A percentile compares a stretch with the other conserved stretches of the same genome.
These are phyloP conservation scores for Himantopus leucocephalus DNA, from an alignment of 2,113 vertebrate genomes.

Conservation along the genomic window DNA sequence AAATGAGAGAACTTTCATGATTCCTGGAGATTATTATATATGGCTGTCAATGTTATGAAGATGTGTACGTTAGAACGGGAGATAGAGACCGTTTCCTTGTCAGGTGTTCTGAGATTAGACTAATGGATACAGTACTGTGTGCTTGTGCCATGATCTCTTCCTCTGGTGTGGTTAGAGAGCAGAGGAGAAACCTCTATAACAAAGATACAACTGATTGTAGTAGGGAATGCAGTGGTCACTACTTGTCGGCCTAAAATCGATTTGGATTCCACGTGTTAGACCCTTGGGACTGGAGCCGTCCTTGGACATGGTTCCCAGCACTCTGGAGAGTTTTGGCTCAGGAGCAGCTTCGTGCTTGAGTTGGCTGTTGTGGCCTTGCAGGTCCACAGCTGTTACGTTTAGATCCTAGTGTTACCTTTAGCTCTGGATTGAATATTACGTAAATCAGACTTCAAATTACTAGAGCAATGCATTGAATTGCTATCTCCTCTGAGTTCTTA, in stretches of 20 bases:
- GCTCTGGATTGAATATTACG: not conserved
- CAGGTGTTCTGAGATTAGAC: not conserved
- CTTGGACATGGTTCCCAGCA: not conserved
- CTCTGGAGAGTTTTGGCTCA: not conserved
- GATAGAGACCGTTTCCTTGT: not conserved
- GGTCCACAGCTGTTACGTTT: not conserved
- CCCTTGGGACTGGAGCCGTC: not conserved
- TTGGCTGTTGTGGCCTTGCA: not conserved
- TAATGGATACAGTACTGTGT: not conserved
- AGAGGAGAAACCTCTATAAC: not conserved
- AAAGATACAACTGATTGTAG: not conserved
- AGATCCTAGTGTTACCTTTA: not conserved
- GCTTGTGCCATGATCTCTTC: not conserved
- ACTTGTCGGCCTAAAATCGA: not conserved
- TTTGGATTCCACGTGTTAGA: not conserved
- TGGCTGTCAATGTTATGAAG: not conserved
- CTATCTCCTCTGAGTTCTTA: not conserved
- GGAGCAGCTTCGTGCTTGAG: not conserved
- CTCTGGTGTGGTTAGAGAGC: not conserved
- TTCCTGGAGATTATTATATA: not conserved
- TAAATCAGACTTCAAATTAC: not conserved
- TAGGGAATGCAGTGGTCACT: not conserved
- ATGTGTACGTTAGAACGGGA: not conserved
- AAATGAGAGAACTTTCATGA: not conserved
- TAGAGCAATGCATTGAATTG: not conserved